These are phyloP conservation scores for Psittacula echo DNA, from an alignment of 2,797 vertebrate genomes.

Conservation along the genomic window DNA sequence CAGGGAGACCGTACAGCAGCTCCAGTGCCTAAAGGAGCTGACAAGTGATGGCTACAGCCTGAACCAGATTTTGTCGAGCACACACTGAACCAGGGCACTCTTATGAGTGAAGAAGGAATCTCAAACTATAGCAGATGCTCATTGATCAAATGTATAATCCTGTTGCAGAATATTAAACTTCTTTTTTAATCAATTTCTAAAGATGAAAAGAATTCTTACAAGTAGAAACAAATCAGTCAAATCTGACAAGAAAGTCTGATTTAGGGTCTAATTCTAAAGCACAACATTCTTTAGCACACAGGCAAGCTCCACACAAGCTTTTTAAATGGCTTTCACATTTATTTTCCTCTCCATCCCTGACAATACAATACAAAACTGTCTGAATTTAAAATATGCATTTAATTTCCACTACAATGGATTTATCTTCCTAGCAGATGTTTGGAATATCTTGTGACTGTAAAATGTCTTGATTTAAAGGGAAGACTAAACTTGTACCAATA, in stretches of 20 bases:
- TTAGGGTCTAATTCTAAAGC: constrained; percentile 17
- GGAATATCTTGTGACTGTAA: constrained; percentile 44
- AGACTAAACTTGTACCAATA: neutral
- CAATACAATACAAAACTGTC: constrained; percentile 52
- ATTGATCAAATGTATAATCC: neutral
- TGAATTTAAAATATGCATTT: constrained; percentile 70
- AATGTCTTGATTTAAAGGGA: constrained; percentile 34
- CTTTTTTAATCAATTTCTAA: neutral
- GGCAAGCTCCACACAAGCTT: constrained; percentile 34
- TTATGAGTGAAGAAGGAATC: neutral
- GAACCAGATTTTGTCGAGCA: neutral
- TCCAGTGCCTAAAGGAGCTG: neutral
- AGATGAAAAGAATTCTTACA: constrained; percentile 18
- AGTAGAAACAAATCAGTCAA: constrained; percentile 19
- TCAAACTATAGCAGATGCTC: constrained; percentile 1
- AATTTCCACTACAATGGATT: constrained; percentile 67
- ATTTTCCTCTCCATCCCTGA: constrained; percentile 44
- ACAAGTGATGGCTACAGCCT: neutral
- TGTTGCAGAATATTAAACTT: neutral
- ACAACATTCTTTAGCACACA: constrained; percentile 1
- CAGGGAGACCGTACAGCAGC: neutral
- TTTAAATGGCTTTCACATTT: constrained; percentile 62
- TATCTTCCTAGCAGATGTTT: constrained; percentile 70
- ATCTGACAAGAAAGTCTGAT: neutral
- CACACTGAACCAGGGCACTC: neutral